Base-by-base conservation (phyloP, 2,888 invertebrate species). In the Frankliniella fusca region DNA sequence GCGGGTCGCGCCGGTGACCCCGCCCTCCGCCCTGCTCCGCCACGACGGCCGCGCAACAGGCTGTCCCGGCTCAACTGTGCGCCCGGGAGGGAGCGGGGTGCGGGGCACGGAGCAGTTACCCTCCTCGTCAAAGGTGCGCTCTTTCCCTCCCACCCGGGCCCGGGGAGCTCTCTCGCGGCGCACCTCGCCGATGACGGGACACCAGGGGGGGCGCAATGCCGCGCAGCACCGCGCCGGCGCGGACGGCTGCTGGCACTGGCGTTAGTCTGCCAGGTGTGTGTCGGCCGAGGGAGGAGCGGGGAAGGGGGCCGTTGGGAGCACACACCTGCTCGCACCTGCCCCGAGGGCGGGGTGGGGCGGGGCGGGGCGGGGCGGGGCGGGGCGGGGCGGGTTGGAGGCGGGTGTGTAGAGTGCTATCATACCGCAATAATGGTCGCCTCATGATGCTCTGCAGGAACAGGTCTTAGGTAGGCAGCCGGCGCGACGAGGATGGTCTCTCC, bases 291-390 rank as follows among this genome's bases (percentile, higher is more conserved):
- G 23, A 12, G 9, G 23, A 27, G 11, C 23, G 23, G 70, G 70
- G 70, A 9, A 10, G n/a, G 70, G 70, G 23, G 23, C 23, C 23
- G 23, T 23, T 23, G 70, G 23, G 23, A 27, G 27, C 23, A 27
- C 23, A 76, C 70, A 76, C 70, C 70, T 76, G 70, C 70, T 76
- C 70, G 70, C 70, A 76, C 70, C 70, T 76, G 70, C 70, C 70
- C 54, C 54, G 20, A 76, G 27, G 27, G 15, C 18, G 7, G 61
- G 61, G 54, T 15, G 15, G 15, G 54, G 54, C 11, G 12, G 15
- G 54, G 54, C 54, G 54, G 5, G 54, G 54, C 54, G 54, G 15
- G 54, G 54, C 54, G 54, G 15, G 54, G 54, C 11, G 12, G 15
- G 54, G 54, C 54, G 54, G 5, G 54, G 54, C 54, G 54, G 15